phyloP scores from a whole-genome alignment of 2,113 vertebrate genomes.

The Bambusicola thoracicus region DNA sequence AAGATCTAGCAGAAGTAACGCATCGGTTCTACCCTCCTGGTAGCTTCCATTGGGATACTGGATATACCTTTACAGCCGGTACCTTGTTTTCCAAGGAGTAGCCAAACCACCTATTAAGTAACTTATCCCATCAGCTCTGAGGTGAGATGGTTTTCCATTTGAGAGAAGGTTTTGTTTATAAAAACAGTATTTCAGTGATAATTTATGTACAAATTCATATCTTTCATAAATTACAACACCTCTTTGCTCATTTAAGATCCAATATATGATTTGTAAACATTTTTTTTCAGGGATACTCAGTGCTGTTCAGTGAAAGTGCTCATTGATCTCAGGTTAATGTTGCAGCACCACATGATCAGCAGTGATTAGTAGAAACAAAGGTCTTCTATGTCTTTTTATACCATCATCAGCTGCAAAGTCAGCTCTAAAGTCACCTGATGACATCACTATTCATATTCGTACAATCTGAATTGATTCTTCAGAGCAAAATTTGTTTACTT shows the following conservation, averaged over 20 bases:
- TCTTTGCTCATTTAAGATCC: not conserved
- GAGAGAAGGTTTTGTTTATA: not conserved
- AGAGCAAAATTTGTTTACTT: not conserved
- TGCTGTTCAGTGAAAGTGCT: not conserved
- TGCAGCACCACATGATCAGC: not conserved
- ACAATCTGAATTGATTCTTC: not conserved
- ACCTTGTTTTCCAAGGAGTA: not conserved
- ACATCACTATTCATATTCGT: not conserved
- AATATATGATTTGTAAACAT: not conserved
- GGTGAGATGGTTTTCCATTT: not conserved
- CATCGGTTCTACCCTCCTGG: not conserved
- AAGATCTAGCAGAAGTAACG: not conserved
- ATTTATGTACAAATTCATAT: not conserved
- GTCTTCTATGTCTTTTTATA: not conserved
- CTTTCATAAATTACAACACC: not conserved
- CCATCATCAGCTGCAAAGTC: not conserved
- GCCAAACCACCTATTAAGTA: not conserved
- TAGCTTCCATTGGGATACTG: not conserved
- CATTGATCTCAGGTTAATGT: not conserved
- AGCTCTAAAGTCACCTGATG: not conserved
- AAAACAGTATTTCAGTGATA: not conserved
- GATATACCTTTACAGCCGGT: not conserved
- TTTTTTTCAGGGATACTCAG: fast-evolving
- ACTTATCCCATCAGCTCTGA: fast-evolving
- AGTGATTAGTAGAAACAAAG: not conserved